These are phyloP conservation scores for Myodes glareolus DNA, from an alignment of 2,113 vertebrate species.

Conservation along the genomic window DNA sequence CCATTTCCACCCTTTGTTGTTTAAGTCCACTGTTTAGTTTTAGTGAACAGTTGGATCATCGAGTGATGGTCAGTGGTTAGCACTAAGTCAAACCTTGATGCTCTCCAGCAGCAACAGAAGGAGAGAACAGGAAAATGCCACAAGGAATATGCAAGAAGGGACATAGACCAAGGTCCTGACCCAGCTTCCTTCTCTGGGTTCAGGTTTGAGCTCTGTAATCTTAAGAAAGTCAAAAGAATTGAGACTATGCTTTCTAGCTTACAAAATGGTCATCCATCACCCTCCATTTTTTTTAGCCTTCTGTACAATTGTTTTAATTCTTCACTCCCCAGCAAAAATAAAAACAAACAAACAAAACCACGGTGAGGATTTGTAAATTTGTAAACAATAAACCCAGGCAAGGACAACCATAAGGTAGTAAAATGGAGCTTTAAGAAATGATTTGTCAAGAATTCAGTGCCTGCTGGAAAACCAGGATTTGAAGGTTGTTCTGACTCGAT, in stretches of 20 bases:
- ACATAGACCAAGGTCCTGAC: background rate
- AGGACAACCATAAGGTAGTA: background rate
- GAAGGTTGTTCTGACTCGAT: background rate
- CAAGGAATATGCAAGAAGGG: background rate
- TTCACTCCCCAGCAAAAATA: background rate
- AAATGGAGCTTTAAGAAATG: conserved; percentile 33
- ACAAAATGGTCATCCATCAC: background rate
- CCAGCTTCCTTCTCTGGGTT: background rate
- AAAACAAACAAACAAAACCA: background rate
- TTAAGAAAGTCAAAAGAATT: background rate
- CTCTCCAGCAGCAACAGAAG: background rate
- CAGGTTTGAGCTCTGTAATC: background rate
- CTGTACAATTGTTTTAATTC: background rate
- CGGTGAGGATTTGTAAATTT: background rate
- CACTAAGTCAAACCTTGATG: background rate
- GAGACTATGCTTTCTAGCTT: background rate
- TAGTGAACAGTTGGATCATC: background rate
- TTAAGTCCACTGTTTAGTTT: background rate
- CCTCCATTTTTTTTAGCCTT: background rate
- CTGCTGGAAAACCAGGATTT: background rate
- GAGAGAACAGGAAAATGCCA: background rate
- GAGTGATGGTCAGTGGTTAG: background rate
- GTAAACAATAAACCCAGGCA: background rate
- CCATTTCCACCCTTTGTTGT: background rate
- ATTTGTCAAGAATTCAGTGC: background rate